Conservation (phyloP, 1,140 invertebrate genomes). For the Pinna nobilis region DNA sequence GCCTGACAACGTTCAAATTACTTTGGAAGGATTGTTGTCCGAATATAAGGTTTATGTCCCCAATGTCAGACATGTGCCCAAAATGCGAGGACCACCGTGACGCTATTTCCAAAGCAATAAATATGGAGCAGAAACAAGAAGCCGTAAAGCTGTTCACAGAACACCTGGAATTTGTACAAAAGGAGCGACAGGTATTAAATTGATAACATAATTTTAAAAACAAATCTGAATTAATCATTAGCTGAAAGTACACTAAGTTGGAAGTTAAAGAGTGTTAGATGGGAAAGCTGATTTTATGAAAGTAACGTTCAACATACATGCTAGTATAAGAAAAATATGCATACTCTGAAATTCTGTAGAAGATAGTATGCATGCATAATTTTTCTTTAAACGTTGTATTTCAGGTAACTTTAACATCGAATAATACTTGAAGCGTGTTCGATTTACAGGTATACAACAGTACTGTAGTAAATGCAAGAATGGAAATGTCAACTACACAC, state of each 20-base stretch:
- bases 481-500: not conserved
- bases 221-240: not conserved
- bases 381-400: too few species aligned
- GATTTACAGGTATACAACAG: not conserved
- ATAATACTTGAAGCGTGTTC: too few species aligned
- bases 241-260: too few species aligned
- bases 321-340: too few species aligned
- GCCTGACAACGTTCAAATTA: not conserved
- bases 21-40: constrained; percentile 9
- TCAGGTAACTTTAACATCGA: too few species aligned
- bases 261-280: too few species aligned
- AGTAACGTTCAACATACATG: too few species aligned
- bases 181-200: not conserved
- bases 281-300: too few species aligned
- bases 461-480: not conserved
- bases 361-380: too few species aligned
- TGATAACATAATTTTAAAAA: not conserved
- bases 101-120: not conserved
- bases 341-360: too few species aligned
- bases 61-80: not conserved
- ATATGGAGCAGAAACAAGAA: not conserved
- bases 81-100: constrained; percentile 11
- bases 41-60: constrained; percentile 1
- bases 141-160: not conserved
- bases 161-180: not conserved